These are phyloP conservation scores for Intellagama lesueurii DNA, from an alignment of 2,797 vertebrate species.

Conservation along the genomic window DNA sequence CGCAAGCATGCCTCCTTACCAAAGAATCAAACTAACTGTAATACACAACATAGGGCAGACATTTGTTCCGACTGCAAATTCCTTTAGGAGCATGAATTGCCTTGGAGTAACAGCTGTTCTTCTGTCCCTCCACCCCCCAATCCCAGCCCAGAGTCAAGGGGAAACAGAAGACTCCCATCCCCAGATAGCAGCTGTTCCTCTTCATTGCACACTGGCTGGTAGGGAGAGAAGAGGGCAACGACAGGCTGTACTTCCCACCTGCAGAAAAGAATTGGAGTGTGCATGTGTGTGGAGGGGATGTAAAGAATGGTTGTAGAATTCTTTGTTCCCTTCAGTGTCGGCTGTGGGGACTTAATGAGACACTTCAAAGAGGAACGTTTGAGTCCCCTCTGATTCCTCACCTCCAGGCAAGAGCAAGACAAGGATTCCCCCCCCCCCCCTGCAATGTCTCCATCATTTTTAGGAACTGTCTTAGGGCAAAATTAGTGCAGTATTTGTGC, in stretches of 20 bases:
- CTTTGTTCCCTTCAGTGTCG: too few relatives aligned
- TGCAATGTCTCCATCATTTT: too few relatives aligned
- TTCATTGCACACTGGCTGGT: background rate
- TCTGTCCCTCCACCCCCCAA: background rate
- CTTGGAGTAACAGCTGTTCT: background rate
- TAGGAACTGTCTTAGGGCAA: too few relatives aligned
- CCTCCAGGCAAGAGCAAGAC: too few relatives aligned
- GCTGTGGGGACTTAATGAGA: too few relatives aligned
- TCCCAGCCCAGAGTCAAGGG: conserved; percentile 16
- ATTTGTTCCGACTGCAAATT: conserved; percentile 12
- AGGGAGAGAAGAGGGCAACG: background rate
- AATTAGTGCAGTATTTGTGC: too few relatives aligned
- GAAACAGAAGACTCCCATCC: conserved; percentile 15
- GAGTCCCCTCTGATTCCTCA: too few relatives aligned
- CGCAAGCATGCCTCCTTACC: background rate
- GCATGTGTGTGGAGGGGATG: background rate
- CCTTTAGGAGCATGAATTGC: conserved; percentile 4
- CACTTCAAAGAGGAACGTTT: too few relatives aligned
- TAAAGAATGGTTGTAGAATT: too few relatives aligned
- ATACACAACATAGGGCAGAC: background rate
- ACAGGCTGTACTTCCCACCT: background rate
- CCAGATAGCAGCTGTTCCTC: conserved; percentile 35
- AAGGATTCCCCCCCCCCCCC: too few relatives aligned
- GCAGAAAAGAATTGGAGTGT: background rate
- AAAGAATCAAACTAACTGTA: background rate